Evolutionary conservation across 2,797 vertebrate genomes (phyloP).

Genomic region (Rhinatrema bivittatum): DNA sequence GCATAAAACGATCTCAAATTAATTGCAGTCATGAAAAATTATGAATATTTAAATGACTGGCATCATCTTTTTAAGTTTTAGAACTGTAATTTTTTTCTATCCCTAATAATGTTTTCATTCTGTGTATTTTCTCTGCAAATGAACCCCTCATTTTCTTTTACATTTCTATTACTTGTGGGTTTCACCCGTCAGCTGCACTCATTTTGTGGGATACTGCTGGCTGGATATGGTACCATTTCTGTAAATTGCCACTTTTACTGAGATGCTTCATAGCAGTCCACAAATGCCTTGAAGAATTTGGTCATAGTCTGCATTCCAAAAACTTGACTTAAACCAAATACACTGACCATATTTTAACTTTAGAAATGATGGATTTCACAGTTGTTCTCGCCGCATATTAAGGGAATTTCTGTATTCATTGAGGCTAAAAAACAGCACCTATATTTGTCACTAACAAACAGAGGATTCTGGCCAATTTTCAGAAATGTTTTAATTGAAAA

Average conservation of each 20-base stretch:
- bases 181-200: conserved; percentile 30
- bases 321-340: too few relatives aligned
- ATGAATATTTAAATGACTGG: too few relatives aligned
- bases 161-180: conserved; percentile 33
- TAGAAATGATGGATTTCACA: too few relatives aligned
- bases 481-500: too few relatives aligned
- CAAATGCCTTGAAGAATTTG: conserved; percentile 37
- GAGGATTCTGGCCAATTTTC: too few relatives aligned
- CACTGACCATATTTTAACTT: too few relatives aligned
- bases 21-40: conserved; percentile 20
- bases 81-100: conserved; percentile 40
- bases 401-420: too few relatives aligned
- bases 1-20: conserved; percentile 34
- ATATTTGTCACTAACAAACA: too few relatives aligned
- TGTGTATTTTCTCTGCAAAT: conserved; percentile 22
- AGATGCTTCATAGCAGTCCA: conserved; percentile 31
- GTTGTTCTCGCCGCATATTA: too few relatives aligned
- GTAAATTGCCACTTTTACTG: conserved; percentile 31
- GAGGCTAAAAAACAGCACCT: too few relatives aligned
- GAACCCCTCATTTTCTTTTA: conserved; percentile 34
- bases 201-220: conserved; percentile 35
- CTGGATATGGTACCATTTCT: conserved; percentile 10
- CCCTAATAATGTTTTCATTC: conserved; percentile 33
- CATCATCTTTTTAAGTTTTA: conserved; percentile 24
- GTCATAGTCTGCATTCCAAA: conserved; percentile 23